Percentiles rank a stretch among this genome's conserved stretches.
These are phyloP conservation scores for Notechis scutatus DNA, from an alignment of 2,113 vertebrate species.

Conservation along the genomic window DNA sequence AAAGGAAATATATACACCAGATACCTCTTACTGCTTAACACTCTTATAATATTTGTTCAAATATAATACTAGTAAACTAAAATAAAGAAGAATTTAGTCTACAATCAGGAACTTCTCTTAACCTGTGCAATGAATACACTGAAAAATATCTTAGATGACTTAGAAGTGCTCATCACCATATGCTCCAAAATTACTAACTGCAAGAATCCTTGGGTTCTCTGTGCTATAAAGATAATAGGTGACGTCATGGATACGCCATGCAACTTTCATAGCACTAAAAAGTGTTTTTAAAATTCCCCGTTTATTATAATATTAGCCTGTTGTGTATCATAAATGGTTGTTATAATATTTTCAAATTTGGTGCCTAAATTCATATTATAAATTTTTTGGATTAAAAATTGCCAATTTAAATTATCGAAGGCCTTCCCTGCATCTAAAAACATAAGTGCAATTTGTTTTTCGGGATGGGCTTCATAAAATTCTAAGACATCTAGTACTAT, in stretches of 20 bases:
- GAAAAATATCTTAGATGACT: background rate
- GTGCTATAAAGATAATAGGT: background rate
- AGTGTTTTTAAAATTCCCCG: background rate
- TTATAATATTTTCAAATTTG: no score
- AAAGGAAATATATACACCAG: background rate
- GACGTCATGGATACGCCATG: background rate
- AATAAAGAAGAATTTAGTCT: background rate
- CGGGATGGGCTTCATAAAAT: no score
- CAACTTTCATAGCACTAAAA: background rate
- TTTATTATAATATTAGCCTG: no score
- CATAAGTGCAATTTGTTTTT: no score
- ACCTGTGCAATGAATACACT: background rate
- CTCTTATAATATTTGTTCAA: background rate
- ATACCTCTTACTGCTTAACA: background rate
- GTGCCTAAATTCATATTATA: no score
- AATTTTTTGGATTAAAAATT: no score
- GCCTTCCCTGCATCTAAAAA: no score
- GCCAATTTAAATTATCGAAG: no score
- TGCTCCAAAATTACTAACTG: background rate
- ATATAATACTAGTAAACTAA: background rate
- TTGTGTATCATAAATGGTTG: no score
- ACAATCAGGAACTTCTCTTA: background rate
- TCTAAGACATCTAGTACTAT: no score
- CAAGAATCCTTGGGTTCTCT: background rate
- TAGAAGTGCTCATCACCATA: background rate